Evolutionary conservation across 2,888 invertebrate genomes (phyloP), one percentile per base, ranked within the genome.

Genomic region (Dermolepida albohirtum): DNA sequence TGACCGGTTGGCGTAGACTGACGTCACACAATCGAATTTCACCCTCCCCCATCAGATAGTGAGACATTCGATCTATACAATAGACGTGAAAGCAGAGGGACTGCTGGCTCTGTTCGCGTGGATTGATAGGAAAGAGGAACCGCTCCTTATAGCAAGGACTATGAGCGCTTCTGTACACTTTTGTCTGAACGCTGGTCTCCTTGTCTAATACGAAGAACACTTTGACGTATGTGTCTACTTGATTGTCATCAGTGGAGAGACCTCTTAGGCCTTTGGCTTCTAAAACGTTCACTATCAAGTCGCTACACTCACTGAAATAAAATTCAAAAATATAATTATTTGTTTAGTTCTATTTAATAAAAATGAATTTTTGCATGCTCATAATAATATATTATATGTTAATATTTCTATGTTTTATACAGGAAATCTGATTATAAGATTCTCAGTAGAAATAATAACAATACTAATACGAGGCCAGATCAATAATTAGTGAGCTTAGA

Each of bases 71-170:
- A 77, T 89, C 89, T 29, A 86, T 86, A 73, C 88, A 86, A 78
- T 89, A 91, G 64, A 92, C 85, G 78, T 91, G 90, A 80, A 92
- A 90, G 80, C 88, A 87, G 11, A 92, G 81, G 0, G 88, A 86
- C 72, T 89, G 84, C 47, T 86, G 84, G 16, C 85, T 83, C 59
- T 89, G 84, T 70, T 89, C 89, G 47, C 86, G 84, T 44, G 87
- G 84, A 70, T 88, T 89, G 72, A 92, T 82, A 70, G 85, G 84
- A 72, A 88, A 93, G 72, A 90, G 85, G 79, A 93, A 92, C 68
- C 91, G 88, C 79, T 94, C 93, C 77, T 93, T 92, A 81, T 90
- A 94, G 69, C 90, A 88, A 0, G 93, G 93, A 70, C 90, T 90
- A 68, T 87, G 86, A 1, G 90, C 88, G 71, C 88, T 87, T 73